phyloP scores from a whole-genome alignment of 2,797 vertebrate genomes.

The Apogon talboti region DNA sequence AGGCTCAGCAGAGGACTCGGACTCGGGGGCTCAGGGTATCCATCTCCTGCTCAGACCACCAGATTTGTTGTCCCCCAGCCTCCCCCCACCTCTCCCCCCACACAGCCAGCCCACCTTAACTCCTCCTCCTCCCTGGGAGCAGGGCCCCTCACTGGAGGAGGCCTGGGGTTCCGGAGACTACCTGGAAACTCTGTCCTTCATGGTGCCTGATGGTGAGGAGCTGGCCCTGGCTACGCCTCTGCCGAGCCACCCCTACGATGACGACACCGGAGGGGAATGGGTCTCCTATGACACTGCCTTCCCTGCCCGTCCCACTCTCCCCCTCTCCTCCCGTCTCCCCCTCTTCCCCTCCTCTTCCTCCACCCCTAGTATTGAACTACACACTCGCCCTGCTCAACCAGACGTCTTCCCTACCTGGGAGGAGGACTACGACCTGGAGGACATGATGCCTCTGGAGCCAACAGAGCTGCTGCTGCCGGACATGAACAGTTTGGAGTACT shows the following conservation, averaged over 20 bases:
- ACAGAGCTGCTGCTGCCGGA: constrained; percentile 73
- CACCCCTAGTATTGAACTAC: constrained; percentile 39
- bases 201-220: constrained; percentile 82
- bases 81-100: constrained; percentile 77
- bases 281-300: constrained; percentile 86
- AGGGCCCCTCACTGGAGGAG: constrained; percentile 80
- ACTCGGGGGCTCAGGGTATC: constrained; percentile 83
- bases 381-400: constrained; percentile 55
- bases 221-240: constrained; percentile 76
- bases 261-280: constrained; percentile 67
- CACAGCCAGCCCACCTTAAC: constrained; percentile 82
- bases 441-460: constrained; percentile 68
- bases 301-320: constrained; percentile 84
- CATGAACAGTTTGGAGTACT: constrained; percentile 81
- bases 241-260: constrained; percentile 76
- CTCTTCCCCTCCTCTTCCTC: constrained; percentile 67
- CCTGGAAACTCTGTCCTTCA: constrained; percentile 86
- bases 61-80: constrained; percentile 81
- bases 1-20: constrained; percentile 51
- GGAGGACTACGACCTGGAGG: constrained; percentile 74
- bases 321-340: constrained; percentile 81
- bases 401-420: constrained; percentile 60
- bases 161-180: constrained; percentile 90
- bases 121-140: constrained; percentile 75
- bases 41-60: constrained; percentile 83